Conservation (phyloP, 2,113 vertebrate genomes). For the Chrysemys picta region DNA sequence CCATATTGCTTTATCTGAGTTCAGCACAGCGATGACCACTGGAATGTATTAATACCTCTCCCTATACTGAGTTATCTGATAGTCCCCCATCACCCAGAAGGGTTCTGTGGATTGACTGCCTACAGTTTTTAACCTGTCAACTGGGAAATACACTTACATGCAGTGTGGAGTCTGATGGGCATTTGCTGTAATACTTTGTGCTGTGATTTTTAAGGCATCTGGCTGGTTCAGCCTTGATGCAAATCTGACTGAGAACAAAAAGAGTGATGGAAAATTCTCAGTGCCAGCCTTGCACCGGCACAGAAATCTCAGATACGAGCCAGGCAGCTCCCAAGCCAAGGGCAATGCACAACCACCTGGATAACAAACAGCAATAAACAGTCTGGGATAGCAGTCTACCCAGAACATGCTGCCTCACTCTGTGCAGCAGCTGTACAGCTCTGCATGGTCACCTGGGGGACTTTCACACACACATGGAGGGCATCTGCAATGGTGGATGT, state of each 20-base stretch:
- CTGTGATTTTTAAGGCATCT: not conserved
- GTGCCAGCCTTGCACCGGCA: not conserved
- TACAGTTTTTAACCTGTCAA: not conserved
- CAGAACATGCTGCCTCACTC: not conserved
- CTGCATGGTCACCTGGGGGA: not conserved
- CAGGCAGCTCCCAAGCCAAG: not conserved
- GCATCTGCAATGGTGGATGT: not conserved
- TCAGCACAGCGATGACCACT: not conserved
- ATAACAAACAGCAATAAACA: not conserved
- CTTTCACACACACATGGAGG: not conserved
- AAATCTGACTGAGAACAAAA: not conserved
- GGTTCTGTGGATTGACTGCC: not conserved
- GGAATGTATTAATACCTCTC: not conserved
- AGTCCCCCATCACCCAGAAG: not conserved
- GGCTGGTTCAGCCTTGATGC: not conserved
- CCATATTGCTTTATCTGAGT: not conserved
- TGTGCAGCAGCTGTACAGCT: not conserved
- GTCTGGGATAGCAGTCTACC: fast-evolving
- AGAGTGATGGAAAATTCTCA: not conserved
- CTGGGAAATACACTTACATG: not conserved
- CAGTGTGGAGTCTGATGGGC: not conserved
- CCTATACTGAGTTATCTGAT: not conserved
- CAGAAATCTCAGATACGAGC: not conserved
- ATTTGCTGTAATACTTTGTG: not conserved
- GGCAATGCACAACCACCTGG: not conserved